These are phyloP conservation scores for Drosophila barbarae DNA, from an alignment of 2,888 invertebrate species.

Conservation along the genomic window DNA sequence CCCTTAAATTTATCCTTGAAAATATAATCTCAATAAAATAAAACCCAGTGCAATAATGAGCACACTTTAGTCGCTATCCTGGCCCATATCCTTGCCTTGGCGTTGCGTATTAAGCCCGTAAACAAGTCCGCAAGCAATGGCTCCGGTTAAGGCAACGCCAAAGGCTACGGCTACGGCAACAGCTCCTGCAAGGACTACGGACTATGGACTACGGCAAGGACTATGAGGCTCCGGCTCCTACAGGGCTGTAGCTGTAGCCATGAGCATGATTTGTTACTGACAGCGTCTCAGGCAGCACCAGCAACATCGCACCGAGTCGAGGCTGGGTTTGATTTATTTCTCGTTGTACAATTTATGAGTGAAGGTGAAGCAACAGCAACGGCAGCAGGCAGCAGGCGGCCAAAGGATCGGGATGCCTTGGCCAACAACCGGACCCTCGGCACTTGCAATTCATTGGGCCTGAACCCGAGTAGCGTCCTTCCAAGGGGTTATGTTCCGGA, in stretches of 20 bases:
- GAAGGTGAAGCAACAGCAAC: constrained; percentile 60
- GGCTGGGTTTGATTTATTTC: constrained; percentile 75
- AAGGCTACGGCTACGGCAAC: constrained; percentile 24
- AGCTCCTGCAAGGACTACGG: constrained; percentile 31
- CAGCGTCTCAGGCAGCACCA: constrained; percentile 68
- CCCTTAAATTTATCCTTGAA: neutral
- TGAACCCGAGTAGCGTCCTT: constrained; percentile 27
- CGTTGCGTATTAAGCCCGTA: constrained; percentile 67
- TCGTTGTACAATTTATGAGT: constrained; percentile 72
- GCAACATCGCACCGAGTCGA: constrained; percentile 35
- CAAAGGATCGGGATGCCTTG: constrained; percentile 21
- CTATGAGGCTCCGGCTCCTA: constrained; percentile 38
- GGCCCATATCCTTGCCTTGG: neutral
- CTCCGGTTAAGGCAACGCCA: constrained; percentile 27
- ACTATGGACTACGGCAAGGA: constrained; percentile 5
- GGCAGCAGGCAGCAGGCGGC: constrained; percentile 1
- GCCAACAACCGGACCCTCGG: constrained; percentile 29
- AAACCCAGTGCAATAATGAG: neutral
- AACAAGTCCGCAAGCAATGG: constrained; percentile 55
- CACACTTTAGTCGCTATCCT: constrained; percentile 13
- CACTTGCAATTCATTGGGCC: constrained; percentile 33
- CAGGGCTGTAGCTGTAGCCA: constrained; percentile 63
- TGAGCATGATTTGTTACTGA: constrained; percentile 74
- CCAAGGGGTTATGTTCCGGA: constrained; percentile 37
- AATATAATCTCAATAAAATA: neutral